Evolutionary conservation across 2,888 invertebrate species (phyloP).

Genomic region (Agrotis ipsilon): DNA sequence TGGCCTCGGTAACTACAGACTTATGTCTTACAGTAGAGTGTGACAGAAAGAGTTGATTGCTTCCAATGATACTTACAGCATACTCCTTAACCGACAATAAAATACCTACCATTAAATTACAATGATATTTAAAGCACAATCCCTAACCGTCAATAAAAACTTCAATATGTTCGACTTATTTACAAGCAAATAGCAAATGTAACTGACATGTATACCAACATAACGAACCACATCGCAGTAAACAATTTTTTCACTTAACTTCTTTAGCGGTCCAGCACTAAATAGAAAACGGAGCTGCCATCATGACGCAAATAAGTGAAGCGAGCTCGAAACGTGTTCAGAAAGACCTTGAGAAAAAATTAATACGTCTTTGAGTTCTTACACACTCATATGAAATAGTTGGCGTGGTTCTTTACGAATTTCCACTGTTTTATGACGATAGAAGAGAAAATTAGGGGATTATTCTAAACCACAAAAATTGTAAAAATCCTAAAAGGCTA

Average conservation of each 20-base stretch:
- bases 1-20: neutral
- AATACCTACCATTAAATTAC: too few species aligned
- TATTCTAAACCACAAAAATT: neutral
- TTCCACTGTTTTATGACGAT: neutral
- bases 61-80: neutral
- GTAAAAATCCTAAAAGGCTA: neutral
- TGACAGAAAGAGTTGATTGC: neutral
- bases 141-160: too few species aligned
- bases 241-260: conserved; percentile 57
- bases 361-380: conserved; percentile 30
- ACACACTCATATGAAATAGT: conserved; percentile 12
- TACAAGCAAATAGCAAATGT: conserved; percentile 5
- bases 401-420: conserved; percentile 13
- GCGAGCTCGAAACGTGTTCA: conserved; percentile 61
- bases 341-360: conserved; percentile 62
- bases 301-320: conserved; percentile 67
- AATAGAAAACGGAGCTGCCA: conserved; percentile 56
- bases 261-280: conserved; percentile 67
- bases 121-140: too few species aligned
- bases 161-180: neutral
- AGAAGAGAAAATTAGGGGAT: conserved; percentile 1
- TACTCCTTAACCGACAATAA: too few species aligned
- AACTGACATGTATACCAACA: neutral
- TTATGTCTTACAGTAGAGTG: neutral
- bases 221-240: conserved; percentile 19